Conservation (phyloP, 2,888 invertebrate species). For the Latheticus oryzae region DNA sequence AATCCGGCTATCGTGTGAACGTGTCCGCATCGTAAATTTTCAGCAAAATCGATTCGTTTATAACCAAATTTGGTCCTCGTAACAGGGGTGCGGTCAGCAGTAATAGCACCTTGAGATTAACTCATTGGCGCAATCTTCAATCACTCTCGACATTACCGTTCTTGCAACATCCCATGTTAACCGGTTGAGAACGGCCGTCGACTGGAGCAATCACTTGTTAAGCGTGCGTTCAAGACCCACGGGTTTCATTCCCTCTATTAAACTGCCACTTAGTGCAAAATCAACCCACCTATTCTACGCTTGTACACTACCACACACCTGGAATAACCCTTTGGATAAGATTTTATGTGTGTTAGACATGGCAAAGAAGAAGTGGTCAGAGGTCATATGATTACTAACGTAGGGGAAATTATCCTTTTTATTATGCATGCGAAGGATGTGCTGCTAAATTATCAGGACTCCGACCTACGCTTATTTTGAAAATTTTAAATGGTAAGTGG, state of each 20-base stretch:
- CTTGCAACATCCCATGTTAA: slow-evolving; percentile 22
- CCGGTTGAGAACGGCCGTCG: slow-evolving; percentile 26
- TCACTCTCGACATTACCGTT: slow-evolving; percentile 19
- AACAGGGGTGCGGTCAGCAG: slow-evolving; percentile 29
- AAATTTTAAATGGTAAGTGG: too few relatives aligned
- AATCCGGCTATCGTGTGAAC: slow-evolving; percentile 43
- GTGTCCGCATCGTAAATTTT: slow-evolving; percentile 48
- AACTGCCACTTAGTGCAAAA: slow-evolving; percentile 42
- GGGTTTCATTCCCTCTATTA: slow-evolving; percentile 41
- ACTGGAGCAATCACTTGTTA: slow-evolving; percentile 37
- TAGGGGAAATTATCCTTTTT: too few relatives aligned
- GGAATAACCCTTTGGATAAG: slow-evolving; percentile 21
- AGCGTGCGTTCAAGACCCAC: slow-evolving; percentile 36
- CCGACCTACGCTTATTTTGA: too few relatives aligned
- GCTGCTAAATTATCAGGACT: too few relatives aligned
- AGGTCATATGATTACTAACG: too few relatives aligned
- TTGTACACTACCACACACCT: slow-evolving; percentile 19
- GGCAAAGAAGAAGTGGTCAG: neutral
- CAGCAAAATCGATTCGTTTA: slow-evolving; percentile 36
- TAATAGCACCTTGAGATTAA: slow-evolving; percentile 42
- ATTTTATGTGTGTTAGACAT: slow-evolving; percentile 13
- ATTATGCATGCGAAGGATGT: too few relatives aligned
- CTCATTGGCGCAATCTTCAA: slow-evolving; percentile 38
- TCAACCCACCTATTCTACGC: slow-evolving; percentile 29
- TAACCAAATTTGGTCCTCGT: slow-evolving; percentile 39